phyloP scores from a whole-genome alignment of 2,113 vertebrate genomes.

The Archocentrus centrarchus region DNA sequence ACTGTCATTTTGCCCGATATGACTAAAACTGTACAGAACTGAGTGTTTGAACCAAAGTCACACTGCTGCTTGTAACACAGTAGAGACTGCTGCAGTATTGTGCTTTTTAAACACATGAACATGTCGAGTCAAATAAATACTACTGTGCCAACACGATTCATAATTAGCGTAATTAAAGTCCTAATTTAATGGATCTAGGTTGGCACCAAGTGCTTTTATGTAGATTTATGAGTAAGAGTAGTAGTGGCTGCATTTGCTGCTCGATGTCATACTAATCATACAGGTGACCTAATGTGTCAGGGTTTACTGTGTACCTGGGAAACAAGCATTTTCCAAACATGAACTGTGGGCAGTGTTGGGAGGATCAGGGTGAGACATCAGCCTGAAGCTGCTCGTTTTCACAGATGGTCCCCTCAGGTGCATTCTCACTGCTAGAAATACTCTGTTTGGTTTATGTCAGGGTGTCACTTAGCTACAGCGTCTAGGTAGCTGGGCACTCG shows the following conservation, averaged over 20 bases:
- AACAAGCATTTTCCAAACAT: fast-evolving
- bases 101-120: neutral
- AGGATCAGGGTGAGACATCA: neutral
- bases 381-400: neutral
- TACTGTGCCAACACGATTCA: fast-evolving
- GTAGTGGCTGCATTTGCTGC: neutral
- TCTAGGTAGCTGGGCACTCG: fast-evolving
- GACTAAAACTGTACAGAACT: fast-evolving
- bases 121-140: neutral
- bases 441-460: neutral
- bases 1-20: fast-evolving
- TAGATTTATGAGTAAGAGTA: neutral
- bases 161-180: neutral
- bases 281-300: neutral
- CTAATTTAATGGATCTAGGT: neutral
- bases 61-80: neutral
- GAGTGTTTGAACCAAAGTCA: neutral
- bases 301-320: neutral
- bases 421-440: neutral
- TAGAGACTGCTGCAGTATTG: neutral
- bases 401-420: neutral
- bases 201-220: neutral
- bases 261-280: neutral
- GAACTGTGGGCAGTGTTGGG: neutral
- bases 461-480: neutral